Conservation (phyloP, 2,888 invertebrate species). For the Azorinus chamasolen region DNA sequence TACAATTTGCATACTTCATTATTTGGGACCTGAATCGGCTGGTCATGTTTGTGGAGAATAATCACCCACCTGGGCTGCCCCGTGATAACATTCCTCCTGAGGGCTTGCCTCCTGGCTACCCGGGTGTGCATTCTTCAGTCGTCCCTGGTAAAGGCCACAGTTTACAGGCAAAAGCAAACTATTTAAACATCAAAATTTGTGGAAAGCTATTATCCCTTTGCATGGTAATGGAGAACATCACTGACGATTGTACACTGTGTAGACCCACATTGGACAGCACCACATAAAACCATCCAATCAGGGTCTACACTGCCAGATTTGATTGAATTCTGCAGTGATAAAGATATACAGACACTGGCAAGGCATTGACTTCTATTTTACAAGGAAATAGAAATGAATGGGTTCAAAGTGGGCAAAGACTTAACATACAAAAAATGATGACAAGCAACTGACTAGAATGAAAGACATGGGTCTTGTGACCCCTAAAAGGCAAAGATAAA, state of each 20-base stretch:
- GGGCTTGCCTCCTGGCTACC: conserved; percentile 34
- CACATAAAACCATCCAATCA: no score
- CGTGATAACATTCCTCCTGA: conserved; percentile 46
- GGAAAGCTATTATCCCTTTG: conserved; percentile 35
- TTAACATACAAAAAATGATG: no score
- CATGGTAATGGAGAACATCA: no score
- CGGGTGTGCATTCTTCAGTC: conserved; percentile 32
- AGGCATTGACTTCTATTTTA: no score
- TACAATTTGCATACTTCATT: conserved; percentile 34
- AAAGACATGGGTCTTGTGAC: conserved; percentile 5
- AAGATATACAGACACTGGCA: no score
- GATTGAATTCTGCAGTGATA: no score
- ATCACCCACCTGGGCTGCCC: conserved; percentile 58
- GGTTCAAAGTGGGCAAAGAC: no score
- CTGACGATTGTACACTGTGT: no score
- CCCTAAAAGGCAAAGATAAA: conserved; percentile 16
- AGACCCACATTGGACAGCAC: no score
- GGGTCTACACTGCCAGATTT: no score
- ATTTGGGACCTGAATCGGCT: conserved; percentile 8
- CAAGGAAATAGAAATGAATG: no score
- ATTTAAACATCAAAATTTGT: conserved; percentile 52
- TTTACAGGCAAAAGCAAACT: conserved; percentile 48
- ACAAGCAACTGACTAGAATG: no score
- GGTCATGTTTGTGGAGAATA: conserved; percentile 43
- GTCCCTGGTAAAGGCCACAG: conserved; percentile 44